Evolutionary conservation across 2,797 vertebrate genomes (phyloP).

Genomic region (Phrynocephalus forsythii): DNA sequence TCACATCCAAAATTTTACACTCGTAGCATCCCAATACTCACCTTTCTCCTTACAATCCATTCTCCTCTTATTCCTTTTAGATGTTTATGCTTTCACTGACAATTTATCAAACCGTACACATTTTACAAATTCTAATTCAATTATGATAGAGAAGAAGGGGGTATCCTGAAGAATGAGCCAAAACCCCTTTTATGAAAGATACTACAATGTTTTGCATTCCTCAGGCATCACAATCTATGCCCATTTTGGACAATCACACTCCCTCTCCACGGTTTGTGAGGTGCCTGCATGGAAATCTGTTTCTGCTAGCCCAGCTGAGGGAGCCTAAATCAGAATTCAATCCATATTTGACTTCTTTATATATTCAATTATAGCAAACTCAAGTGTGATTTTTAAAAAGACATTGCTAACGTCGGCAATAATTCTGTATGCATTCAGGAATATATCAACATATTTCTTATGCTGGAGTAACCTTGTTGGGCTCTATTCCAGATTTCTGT

Average conservation of each 20-base stretch:
- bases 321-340: not conserved
- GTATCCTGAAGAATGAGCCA: too few relatives aligned
- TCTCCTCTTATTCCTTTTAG: not conserved
- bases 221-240: too few relatives aligned
- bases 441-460: not conserved
- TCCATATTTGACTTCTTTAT: slow-evolving; percentile 51
- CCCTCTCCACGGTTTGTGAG: too few relatives aligned
- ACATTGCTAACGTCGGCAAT: not conserved
- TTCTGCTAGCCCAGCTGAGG: not conserved
- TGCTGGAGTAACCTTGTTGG: not conserved
- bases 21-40: too few relatives aligned
- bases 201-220: too few relatives aligned
- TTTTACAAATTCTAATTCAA: slow-evolving; percentile 26
- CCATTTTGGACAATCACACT: too few relatives aligned
- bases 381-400: slow-evolving; percentile 48
- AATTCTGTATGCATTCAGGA: not conserved
- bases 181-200: too few relatives aligned
- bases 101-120: not conserved
- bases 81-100: not conserved
- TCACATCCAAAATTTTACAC: too few relatives aligned
- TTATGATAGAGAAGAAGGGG: not conserved
- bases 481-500: not conserved
- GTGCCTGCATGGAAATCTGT: not conserved
- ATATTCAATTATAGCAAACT: slow-evolving; percentile 40
- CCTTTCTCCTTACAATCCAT: not conserved